phyloP scores from a whole-genome alignment of 1,140 invertebrate genomes.

The Caenorhabditis brenneri region DNA sequence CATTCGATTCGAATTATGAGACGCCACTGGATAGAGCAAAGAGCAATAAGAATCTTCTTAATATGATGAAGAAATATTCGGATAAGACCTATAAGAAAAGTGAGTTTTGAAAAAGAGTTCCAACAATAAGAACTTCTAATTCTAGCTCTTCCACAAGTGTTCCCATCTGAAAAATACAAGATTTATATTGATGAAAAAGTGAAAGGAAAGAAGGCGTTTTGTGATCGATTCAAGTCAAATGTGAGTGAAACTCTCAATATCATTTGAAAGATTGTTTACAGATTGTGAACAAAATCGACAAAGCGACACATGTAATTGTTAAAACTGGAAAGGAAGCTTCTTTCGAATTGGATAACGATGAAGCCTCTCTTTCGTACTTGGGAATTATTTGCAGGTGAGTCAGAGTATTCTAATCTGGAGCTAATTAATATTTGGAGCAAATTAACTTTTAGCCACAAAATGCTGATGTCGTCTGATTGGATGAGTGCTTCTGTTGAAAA shows the following conservation, averaged over 20 bases:
- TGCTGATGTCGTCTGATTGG: neutral
- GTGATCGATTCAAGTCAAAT: neutral
- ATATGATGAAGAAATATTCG: neutral
- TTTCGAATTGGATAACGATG: neutral
- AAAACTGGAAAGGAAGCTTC: neutral
- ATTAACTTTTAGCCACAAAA: neutral
- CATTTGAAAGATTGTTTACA: neutral
- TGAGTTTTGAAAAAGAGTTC: neutral
- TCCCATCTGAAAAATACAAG: neutral
- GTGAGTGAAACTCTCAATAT: neutral
- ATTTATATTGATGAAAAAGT: neutral
- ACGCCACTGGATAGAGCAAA: neutral
- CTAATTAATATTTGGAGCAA: no score
- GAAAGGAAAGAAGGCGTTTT: neutral
- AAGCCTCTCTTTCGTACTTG: neutral
- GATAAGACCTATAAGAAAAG: neutral
- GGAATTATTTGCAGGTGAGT: neutral
- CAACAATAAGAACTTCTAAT: neutral
- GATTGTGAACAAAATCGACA: neutral
- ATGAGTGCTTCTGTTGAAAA: neutral
- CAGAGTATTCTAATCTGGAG: no score
- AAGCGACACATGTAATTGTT: neutral
- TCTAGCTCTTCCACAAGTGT: neutral
- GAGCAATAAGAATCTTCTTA: neutral
- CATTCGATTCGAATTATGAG: neutral